Base-by-base conservation (phyloP, 2,113 vertebrate genomes). In the Cheilinus undulatus region DNA sequence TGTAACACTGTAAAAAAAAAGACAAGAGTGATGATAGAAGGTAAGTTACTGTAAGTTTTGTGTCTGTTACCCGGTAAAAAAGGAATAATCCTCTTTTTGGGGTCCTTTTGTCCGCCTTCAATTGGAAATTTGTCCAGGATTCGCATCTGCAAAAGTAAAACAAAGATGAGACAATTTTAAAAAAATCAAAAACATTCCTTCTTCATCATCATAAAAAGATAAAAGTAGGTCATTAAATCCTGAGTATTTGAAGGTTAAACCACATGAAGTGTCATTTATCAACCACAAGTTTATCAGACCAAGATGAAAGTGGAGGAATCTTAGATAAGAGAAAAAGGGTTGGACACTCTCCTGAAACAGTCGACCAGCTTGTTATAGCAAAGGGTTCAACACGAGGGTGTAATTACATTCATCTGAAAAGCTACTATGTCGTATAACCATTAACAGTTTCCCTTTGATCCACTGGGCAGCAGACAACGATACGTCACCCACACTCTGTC, bases 71-170 rank as follows among this genome's bases (percentile, higher is more conserved):
- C 97, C 95, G 97, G 97, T 66, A 99, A 93, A 88, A 98, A 99
- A 28, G 97, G 96, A 81, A 99, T 99, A 76, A 97, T 97, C 88
- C 97, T 95, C 90, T 97, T 96, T 89, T 97, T 99, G 36, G 97
- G 97, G 87, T 99, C 96, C 88, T 97, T 98, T 86, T 98, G 96
- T 56, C 97, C 97, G 86, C 95, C 97, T 84, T 99, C 96, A 15
- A 97, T 95, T 48, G 97, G 97, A 66, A 99, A 99, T 86, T 98
- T 96, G 91, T 99, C 97, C 63, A 98, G 93, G 84, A 99, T 95
- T 90, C 96, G 95, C 97, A 99, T 99, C 97, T 99, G 91, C 28
- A 91, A 88, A 45, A 15, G 19, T 1, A 48, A 22, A 45, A 71
- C 1, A 28, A 50, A 70, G 22, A 56, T 24, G 22, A 78, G n/a